Evolutionary conservation across 2,113 vertebrate species (phyloP).

Genomic region (Passer montanus): DNA sequence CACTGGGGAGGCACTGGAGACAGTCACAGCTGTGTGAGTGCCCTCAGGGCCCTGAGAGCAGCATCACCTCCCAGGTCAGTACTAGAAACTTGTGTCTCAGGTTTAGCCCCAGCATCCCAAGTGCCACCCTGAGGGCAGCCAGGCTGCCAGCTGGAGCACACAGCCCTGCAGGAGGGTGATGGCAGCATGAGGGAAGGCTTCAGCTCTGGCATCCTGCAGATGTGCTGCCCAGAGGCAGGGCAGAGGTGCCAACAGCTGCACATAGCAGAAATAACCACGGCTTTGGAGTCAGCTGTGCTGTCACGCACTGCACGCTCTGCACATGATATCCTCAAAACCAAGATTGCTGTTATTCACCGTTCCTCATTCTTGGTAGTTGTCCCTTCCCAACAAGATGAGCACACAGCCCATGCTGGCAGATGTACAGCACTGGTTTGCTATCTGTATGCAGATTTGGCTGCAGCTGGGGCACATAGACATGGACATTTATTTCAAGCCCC

Average conservation of each 20-base stretch:
- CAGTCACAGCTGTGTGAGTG: background rate
- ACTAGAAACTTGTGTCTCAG: background rate
- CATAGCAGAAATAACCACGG: background rate
- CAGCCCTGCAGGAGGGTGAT: background rate
- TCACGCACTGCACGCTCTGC: background rate
- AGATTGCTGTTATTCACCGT: background rate
- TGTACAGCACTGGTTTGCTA: background rate
- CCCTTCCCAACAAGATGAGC: background rate
- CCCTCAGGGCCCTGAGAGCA: background rate
- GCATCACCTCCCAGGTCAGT: fast-evolving
- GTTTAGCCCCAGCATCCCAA: fast-evolving
- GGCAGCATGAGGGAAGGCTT: background rate
- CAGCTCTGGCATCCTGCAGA: background rate
- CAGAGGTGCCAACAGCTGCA: background rate
- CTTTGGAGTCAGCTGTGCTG: background rate
- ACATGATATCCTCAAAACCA: background rate
- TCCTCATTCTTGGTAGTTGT: background rate
- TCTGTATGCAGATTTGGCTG: background rate
- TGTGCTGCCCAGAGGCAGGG: background rate
- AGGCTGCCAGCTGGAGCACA: background rate
- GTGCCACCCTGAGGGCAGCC: background rate
- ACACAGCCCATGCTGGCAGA: background rate
- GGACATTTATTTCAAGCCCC: background rate
- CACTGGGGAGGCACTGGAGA: background rate
- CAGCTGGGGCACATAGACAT: fast-evolving